Conservation (phyloP, 2,113 vertebrate genomes). For the Casuarius casuarius region DNA sequence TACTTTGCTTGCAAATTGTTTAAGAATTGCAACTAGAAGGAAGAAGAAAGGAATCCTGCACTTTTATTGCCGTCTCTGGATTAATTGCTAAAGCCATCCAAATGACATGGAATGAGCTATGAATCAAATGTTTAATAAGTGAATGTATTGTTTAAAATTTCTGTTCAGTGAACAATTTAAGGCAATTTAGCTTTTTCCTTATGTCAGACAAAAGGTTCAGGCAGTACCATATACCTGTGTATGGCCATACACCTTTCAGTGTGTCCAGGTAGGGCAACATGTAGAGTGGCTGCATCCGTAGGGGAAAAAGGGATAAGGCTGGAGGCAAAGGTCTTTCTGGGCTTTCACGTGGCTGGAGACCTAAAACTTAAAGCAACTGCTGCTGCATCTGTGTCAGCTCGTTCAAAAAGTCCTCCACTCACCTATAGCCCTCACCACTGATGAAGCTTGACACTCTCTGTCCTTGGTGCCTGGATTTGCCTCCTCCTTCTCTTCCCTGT, state of each 20-base stretch:
- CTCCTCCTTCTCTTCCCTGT: background rate
- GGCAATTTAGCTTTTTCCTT: background rate
- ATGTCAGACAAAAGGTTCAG: background rate
- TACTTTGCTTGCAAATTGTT: constrained; percentile 5
- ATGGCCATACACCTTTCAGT: background rate
- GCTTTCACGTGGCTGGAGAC: background rate
- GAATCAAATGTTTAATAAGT: background rate
- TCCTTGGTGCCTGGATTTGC: background rate
- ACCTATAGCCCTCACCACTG: background rate
- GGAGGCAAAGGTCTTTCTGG: background rate
- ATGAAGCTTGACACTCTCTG: background rate
- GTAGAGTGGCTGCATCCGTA: background rate
- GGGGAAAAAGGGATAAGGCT: background rate
- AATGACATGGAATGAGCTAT: background rate
- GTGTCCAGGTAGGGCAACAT: background rate
- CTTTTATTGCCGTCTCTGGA: background rate
- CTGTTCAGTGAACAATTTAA: background rate
- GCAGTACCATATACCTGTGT: accelerated
- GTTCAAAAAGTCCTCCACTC: background rate
- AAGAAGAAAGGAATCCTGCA: background rate
- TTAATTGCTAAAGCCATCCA: background rate
- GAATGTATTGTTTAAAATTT: background rate
- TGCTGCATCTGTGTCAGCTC: background rate
- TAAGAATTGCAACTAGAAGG: background rate
- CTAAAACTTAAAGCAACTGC: background rate